phyloP scores from a whole-genome alignment of 2,888 invertebrate species.

The Neoaliturus tenellus region DNA sequence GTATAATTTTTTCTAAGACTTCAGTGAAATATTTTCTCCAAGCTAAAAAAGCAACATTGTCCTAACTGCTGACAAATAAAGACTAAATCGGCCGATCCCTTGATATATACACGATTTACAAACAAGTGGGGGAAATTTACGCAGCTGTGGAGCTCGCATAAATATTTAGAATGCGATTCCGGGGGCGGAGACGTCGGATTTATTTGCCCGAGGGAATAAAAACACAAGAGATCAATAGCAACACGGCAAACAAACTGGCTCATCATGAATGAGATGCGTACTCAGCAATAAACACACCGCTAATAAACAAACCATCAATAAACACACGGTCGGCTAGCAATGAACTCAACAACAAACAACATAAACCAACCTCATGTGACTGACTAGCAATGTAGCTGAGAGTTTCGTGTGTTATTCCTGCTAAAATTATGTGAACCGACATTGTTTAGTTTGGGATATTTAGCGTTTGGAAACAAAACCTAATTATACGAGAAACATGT shows the following conservation, averaged over 20 bases:
- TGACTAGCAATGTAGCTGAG: slow-evolving; percentile 8
- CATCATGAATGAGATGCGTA: slow-evolving; percentile 29
- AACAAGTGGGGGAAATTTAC: slow-evolving; percentile 19
- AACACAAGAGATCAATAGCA: slow-evolving; percentile 42
- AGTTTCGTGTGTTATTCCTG: not conserved
- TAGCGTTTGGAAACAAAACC: not conserved
- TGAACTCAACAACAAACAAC: not conserved
- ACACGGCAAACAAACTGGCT: not conserved
- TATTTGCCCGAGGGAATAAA: slow-evolving; percentile 16
- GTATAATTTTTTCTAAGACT: too few relatives aligned
- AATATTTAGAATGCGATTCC: slow-evolving; percentile 34
- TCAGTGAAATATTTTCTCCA: too few relatives aligned
- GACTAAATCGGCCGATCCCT: not conserved
- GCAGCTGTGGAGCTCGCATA: slow-evolving; percentile 13
- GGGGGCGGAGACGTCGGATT: slow-evolving; percentile 1
- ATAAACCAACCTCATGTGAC: not conserved
- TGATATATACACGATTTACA: slow-evolving; percentile 18
- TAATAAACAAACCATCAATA: slow-evolving; percentile 19
- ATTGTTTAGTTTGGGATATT: not conserved
- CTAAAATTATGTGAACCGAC: not conserved
- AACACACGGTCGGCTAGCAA: not conserved
- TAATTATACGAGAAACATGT: too few relatives aligned
- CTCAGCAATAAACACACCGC: slow-evolving; percentile 16
- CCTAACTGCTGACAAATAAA: not conserved
- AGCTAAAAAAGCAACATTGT: too few relatives aligned